Base-by-base conservation (phyloP, 2,888 invertebrate species). In the Sipha maydis region DNA sequence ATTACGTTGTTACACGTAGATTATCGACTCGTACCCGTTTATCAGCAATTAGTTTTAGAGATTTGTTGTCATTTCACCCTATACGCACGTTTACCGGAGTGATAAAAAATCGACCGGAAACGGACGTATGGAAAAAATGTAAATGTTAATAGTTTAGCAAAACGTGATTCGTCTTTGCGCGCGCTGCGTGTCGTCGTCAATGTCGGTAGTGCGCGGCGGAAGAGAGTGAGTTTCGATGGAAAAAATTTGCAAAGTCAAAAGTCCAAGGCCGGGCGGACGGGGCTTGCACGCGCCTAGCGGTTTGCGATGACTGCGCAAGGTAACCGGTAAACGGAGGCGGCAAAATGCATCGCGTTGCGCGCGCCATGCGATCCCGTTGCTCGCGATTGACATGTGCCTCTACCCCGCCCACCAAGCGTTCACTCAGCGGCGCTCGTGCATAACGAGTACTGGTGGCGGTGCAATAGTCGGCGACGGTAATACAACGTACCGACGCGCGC, bases 351-450 rank as follows among this genome's bases (percentile, higher is more conserved):
- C 48, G 48, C 48, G 48, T 48, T 71, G 28, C 71, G 71, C 61
- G 71, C 79, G 73, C 71, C 28, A 73, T 28, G 79, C 88, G 79
- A 82, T 88, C 88, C 88, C 88, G 88, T 88, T 88, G 88, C 82
- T 82, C 67, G 88, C 82, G 41, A 54, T 78, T 78, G 78, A 78
- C 78, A 78, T 54, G 54, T 56, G 78, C 78, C 77, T n/a, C 41
- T 11, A 1, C 69, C 28, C 75, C 75, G 34, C 34, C 17, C 73
- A 34, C 1, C n/a, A 9, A 14, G 1, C 34, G 75, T 69, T 9
- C 34, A 7, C 38, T 0, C 34, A 31, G 9, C 17, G 19, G 71
- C 31, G 71, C 71, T 7, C 31, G 71, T 31, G 71, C 71, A 41
- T 11, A 41, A 41, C 41, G 9, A 8, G 41, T 14, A 14, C 14